Base-by-base conservation (phyloP, 2,113 vertebrate species). In the Hyaena hyaena region DNA sequence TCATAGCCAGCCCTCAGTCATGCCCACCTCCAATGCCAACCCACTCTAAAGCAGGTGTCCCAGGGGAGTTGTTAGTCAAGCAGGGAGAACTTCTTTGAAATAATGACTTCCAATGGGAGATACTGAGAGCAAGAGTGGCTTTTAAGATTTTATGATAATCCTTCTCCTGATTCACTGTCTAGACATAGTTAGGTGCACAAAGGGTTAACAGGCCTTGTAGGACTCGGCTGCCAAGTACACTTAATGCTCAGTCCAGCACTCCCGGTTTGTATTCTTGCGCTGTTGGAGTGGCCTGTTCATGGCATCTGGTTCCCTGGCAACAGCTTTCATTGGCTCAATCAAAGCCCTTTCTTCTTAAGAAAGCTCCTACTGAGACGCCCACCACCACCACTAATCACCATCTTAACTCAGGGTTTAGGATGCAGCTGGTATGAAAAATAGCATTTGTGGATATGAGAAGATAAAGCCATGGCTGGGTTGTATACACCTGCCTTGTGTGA, bases 241-340 rank as follows among this genome's bases (percentile, higher is more conserved):
- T 98, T 97, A 96, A 96, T 95, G 98, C 98, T 98, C 98, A 97
- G 97, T 98, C 97, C 98, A 98, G 98, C 98, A 90, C 98, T 99
- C 98, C 98, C 81, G 97, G 98, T 98, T 98, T 98, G 98, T 98
- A 98, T 99, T 98, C 98, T 98, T 98, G 96, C 63, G 1, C 98
- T 98, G 98, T 98, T 98, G 98, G 98, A 99, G 98, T 98, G 98
- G 98, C 97, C 98, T 98, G 99, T 98, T 98, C 99, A 95, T 98
- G 98, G 99, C 99, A 98, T 99, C 99, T 99, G 99, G 98, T 99
- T 99, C 98, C 99, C 98, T 99, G 99, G 99, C 99, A 99, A 99
- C 99, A 98, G 99, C 99, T 99, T 99, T 98, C 99, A 99, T 98
- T 98, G 98, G 98, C 98, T 99, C 99, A 98, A 98, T 99, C 99